Evolutionary conservation across 2,888 invertebrate species (phyloP).

Genomic region (Calliscelio sp.): DNA sequence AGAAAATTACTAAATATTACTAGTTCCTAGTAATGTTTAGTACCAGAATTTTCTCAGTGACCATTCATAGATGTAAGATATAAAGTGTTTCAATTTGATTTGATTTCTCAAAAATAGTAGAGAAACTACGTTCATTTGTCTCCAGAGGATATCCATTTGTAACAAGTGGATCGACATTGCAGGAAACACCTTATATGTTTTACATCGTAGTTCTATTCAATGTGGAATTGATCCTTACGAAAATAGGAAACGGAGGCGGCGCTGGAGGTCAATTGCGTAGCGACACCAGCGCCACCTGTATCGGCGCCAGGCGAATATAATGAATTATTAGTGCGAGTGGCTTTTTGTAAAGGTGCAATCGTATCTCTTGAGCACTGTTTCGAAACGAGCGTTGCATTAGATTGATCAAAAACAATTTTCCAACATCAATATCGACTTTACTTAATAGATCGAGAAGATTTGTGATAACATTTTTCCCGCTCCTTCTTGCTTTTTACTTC

Average conservation of each 20-base stretch:
- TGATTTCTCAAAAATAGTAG: too few relatives aligned
- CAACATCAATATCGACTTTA: constrained; percentile 6
- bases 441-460: too few relatives aligned
- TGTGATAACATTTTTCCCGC: constrained; percentile 2
- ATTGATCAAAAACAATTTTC: constrained; percentile 10
- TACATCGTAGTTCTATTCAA: constrained; percentile 12
- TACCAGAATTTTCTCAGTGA: too few relatives aligned
- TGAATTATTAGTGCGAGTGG: background rate
- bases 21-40: too few relatives aligned
- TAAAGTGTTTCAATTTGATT: too few relatives aligned
- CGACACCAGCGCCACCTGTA: background rate
- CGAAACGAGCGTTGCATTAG: constrained; percentile 10
- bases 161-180: too few relatives aligned
- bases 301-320: background rate
- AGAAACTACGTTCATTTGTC: constrained; percentile 19
- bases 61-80: too few relatives aligned
- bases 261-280: too few relatives aligned
- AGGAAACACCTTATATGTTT: too few relatives aligned
- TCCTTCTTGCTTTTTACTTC: background rate
- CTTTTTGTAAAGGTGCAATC: constrained; percentile 21
- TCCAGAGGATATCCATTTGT: too few relatives aligned
- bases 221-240: background rate
- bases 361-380: constrained; percentile 9
- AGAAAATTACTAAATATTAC: too few relatives aligned
- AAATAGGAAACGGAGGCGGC: too few relatives aligned